Evolutionary conservation across 1,140 invertebrate species (phyloP).

Genomic region (Thaumetopoea pityocampa): DNA sequence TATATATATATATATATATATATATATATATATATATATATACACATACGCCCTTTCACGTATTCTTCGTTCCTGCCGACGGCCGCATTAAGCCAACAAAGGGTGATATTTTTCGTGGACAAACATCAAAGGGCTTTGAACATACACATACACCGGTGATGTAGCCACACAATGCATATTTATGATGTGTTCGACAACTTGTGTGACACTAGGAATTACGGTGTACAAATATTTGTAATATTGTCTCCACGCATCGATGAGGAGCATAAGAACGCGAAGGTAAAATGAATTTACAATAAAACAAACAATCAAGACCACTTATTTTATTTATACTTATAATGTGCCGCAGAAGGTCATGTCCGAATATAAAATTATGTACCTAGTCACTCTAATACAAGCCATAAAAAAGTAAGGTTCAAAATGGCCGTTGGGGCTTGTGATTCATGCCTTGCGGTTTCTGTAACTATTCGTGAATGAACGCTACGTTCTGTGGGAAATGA

Average conservation of each 20-base stretch:
- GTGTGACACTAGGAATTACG: constrained; percentile 46
- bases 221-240: constrained; percentile 49
- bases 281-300: too few relatives aligned
- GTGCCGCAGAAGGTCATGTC: background rate
- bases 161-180: constrained; percentile 62
- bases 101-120: constrained; percentile 61
- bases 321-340: too few relatives aligned
- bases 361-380: constrained; percentile 10
- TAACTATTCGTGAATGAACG: constrained; percentile 30
- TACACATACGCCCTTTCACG: too few relatives aligned
- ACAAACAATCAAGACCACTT: too few relatives aligned
- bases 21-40: too few relatives aligned
- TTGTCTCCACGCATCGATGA: constrained; percentile 13
- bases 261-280: too few relatives aligned
- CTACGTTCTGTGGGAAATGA: constrained; percentile 14
- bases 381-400: constrained; percentile 16
- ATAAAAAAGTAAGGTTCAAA: constrained; percentile 15
- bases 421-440: constrained; percentile 20
- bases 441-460: constrained; percentile 32
- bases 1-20: too few relatives aligned
- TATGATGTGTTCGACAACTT: constrained; percentile 61
- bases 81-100: constrained; percentile 49
- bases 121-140: constrained; percentile 52
- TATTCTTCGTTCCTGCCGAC: too few relatives aligned
- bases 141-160: constrained; percentile 49